A percentile compares a stretch with the other conserved stretches of the same genome.
phyloP scores from a whole-genome alignment of 2,113 vertebrate species.

The Gila orcuttii region DNA sequence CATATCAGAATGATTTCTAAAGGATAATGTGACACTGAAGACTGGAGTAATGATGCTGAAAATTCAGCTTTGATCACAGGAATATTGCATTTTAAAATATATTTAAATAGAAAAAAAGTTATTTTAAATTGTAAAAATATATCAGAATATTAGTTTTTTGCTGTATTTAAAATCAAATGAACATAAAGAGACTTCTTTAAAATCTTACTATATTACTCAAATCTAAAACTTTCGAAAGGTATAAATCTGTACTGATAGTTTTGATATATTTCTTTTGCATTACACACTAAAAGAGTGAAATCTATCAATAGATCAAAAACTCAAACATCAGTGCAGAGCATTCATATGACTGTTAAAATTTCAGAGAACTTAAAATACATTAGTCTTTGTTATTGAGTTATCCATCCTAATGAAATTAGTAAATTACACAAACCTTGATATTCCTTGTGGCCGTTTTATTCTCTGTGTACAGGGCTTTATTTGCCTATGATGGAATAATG shows the following conservation, averaged over 20 bases:
- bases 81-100: too few relatives aligned
- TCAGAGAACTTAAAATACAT: neutral
- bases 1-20: too few relatives aligned
- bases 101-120: too few relatives aligned
- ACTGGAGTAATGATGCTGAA: too few relatives aligned
- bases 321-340: neutral
- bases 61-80: too few relatives aligned
- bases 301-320: neutral
- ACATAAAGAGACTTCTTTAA: too few relatives aligned
- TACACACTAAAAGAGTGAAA: neutral
- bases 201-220: too few relatives aligned
- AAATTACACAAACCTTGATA: neutral
- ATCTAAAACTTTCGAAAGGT: too few relatives aligned
- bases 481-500: conserved; percentile 43
- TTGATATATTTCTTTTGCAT: neutral
- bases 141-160: too few relatives aligned
- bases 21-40: too few relatives aligned
- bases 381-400: neutral
- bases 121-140: too few relatives aligned
- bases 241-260: neutral
- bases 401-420: neutral
- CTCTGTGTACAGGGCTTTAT: conserved; percentile 40
- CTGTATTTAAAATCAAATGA: too few relatives aligned
- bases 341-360: neutral
- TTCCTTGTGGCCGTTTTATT: neutral